Conservation (phyloP, 2,113 vertebrate genomes). For the Erythrocebus patas region DNA sequence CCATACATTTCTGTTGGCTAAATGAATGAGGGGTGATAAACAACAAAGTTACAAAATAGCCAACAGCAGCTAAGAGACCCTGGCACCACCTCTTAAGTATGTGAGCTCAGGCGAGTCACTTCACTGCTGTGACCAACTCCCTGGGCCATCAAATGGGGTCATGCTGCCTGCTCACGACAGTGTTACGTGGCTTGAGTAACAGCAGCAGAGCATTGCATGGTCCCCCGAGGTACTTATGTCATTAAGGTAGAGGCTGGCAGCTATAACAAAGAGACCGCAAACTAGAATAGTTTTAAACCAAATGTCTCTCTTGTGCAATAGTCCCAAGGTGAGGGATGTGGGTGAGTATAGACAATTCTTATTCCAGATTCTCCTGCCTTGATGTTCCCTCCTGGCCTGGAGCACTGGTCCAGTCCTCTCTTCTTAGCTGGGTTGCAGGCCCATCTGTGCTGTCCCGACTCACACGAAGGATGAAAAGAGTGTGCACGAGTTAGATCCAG, state of each 20-base stretch:
- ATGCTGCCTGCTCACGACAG: rapidly evolving
- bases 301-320: not conserved
- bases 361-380: not conserved
- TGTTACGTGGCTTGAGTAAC: not conserved
- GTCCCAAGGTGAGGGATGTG: not conserved
- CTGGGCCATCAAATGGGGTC: not conserved
- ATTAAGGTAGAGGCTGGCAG: not conserved
- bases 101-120: not conserved
- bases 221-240: no score
- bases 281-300: not conserved
- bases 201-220: not conserved
- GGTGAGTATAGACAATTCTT: rapidly evolving
- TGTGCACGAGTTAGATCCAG: not conserved
- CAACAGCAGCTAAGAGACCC: not conserved
- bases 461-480: not conserved
- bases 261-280: not conserved
- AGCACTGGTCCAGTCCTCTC: not conserved
- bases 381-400: not conserved
- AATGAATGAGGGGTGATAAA: not conserved
- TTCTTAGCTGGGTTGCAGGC: not conserved
- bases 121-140: not conserved
- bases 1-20: not conserved
- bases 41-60: not conserved
- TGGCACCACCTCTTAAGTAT: rapidly evolving
- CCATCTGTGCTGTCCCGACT: not conserved